Conservation (phyloP, 2,797 vertebrate genomes). For the Amniataba percoides region DNA sequence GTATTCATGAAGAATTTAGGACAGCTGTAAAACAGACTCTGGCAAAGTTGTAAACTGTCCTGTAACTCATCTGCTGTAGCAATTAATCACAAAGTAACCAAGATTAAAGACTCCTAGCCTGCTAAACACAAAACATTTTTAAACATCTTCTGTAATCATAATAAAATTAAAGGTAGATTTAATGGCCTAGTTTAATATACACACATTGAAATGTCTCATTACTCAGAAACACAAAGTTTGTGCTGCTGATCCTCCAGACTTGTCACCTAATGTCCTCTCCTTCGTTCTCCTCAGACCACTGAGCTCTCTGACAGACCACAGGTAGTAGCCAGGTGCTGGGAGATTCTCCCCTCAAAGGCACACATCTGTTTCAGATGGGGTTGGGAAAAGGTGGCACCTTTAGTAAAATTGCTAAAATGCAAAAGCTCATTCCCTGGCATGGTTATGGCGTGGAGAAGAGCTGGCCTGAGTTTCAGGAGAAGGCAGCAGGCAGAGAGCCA, state of each 20-base stretch:
- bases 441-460: slow-evolving; percentile 81
- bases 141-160: not conserved
- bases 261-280: slow-evolving; percentile 70
- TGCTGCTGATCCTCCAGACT: slow-evolving; percentile 62
- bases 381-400: slow-evolving; percentile 75
- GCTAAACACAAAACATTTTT: slow-evolving; percentile 48
- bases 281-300: slow-evolving; percentile 84
- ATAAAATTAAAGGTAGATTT: slow-evolving; percentile 20
- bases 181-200: slow-evolving; percentile 20
- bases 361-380: slow-evolving; percentile 86
- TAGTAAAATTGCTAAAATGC: slow-evolving; percentile 85
- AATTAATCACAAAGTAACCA: slow-evolving; percentile 73
- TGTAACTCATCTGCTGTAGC: slow-evolving; percentile 66
- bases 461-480: slow-evolving; percentile 86
- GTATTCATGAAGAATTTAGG: slow-evolving; percentile 55
- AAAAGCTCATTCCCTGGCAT: slow-evolving; percentile 83
- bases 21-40: slow-evolving; percentile 54
- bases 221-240: slow-evolving; percentile 67
- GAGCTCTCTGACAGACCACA: slow-evolving; percentile 85
- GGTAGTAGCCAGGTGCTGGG: slow-evolving; percentile 83
- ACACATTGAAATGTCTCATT: slow-evolving; percentile 39
- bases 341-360: slow-evolving; percentile 81
- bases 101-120: slow-evolving; percentile 57
- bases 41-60: slow-evolving; percentile 28
- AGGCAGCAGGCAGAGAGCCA: slow-evolving; percentile 93